Conservation (phyloP, 1,140 invertebrate species). For the Planococcus citri region DNA sequence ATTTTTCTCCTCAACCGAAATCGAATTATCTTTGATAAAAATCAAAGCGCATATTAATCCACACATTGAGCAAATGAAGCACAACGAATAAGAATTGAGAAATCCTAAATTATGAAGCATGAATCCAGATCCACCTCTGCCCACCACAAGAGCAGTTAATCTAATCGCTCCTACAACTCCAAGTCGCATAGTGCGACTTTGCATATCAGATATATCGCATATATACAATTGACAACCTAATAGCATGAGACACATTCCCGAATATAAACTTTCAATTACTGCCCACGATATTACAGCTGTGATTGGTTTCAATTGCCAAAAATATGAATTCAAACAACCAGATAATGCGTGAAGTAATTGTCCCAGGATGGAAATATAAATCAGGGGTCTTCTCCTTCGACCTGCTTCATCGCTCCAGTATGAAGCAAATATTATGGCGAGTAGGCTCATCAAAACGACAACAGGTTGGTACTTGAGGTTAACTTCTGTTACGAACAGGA, state of each 20-base stretch:
- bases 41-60: background rate
- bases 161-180: conserved; percentile 31
- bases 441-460: background rate
- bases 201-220: conserved; percentile 29
- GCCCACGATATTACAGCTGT: background rate
- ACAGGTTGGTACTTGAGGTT: too few relatives aligned
- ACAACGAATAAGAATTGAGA: background rate
- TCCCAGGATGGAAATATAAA: conserved; percentile 33
- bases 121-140: background rate
- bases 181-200: conserved; percentile 31
- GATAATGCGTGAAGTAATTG: conserved; percentile 22
- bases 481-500: background rate
- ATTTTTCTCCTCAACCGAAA: background rate
- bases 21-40: background rate
- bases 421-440: conserved; percentile 27
- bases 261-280: background rate
- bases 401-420: conserved; percentile 29
- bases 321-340: conserved; percentile 24
- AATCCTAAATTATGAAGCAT: background rate
- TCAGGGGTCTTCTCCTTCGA: conserved; percentile 34
- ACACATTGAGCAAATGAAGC: background rate
- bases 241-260: background rate
- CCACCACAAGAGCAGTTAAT: conserved; percentile 21
- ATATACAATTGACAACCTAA: background rate
- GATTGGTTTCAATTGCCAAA: conserved; percentile 25